These are phyloP conservation scores for Ochropleura plecta DNA, from an alignment of 2,888 invertebrate genomes.

Conservation along the genomic window DNA sequence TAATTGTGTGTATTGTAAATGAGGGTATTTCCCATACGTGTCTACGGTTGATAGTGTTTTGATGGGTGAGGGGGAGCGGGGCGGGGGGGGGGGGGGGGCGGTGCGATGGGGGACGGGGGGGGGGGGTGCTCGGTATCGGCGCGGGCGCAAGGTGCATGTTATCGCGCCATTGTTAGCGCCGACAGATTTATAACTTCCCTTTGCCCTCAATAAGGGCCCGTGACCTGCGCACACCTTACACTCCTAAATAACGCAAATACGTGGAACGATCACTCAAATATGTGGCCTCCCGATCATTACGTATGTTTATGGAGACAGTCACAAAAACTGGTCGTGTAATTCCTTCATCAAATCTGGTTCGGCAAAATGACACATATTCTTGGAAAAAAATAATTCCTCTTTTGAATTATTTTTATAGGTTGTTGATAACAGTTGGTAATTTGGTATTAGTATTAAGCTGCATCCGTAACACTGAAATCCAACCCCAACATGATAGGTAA, in stretches of 20 bases:
- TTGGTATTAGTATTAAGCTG: not conserved
- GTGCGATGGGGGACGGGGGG: conserved; percentile 58
- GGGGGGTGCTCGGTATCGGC: conserved; percentile 73
- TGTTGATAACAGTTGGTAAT: not conserved
- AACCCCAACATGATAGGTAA: not conserved
- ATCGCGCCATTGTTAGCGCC: conserved; percentile 89
- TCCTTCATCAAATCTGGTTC: not conserved
- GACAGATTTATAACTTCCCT: conserved; percentile 91
- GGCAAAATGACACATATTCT: not conserved
- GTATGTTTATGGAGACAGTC: not conserved
- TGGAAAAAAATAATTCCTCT: not conserved
- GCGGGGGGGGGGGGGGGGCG: conserved; percentile 29
- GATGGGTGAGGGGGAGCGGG: conserved; percentile 50
- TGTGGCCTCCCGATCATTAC: not conserved
- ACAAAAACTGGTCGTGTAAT: not conserved
- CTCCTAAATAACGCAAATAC: conserved; percentile 75
- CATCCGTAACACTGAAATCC: not conserved
- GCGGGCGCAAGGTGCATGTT: conserved; percentile 87
- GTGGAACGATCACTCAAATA: conserved; percentile 36
- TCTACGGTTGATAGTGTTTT: conserved; percentile 63
- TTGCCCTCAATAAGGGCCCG: conserved; percentile 90
- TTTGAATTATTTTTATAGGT: not conserved
- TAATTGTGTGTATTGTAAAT: conserved; percentile 58
- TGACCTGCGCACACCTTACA: conserved; percentile 82
- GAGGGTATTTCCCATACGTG: conserved; percentile 58